Base-by-base conservation (phyloP, 2,113 vertebrate species). In the Cryptomyrus ogoouensis region DNA sequence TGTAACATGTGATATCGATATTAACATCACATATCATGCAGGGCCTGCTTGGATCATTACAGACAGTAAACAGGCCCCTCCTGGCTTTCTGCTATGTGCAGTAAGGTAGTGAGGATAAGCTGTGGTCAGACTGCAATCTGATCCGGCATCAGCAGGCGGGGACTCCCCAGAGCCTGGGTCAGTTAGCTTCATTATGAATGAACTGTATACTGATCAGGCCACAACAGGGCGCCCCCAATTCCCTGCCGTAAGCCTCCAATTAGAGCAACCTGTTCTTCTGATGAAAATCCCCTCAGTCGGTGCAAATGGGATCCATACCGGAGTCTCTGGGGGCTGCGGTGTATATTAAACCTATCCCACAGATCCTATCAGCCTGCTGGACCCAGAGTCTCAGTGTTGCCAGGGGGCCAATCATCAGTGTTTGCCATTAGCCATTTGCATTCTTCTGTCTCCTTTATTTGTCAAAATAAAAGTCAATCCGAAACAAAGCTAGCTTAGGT, bases 231-330 rank as follows among this genome's bases (percentile, higher is more conserved):
- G 39, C 62, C 49, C 49, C 31, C 27, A 91, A 92, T 94, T 93
- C 94, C 91, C 80, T 91, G 90, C 93, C 93, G 92, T 94, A 93
- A 93, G 93, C 93, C 95, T 91, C 93, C 95, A 95, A 94, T 96
- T 96, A 96, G 93, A 93, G 91, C 84, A 91, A 91, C 91, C 93
- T 27, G 91, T 87, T 91, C 92, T 95, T 93, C 93, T 93, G 92
- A 92, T 90, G 84, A 86, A 89, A 52, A 91, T 89, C 92, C 92
- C 92, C 91, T 91, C 94, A 93, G 91, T 88, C 70, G 93, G 88
- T 89, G 91, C 90, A 84, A 91, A 70, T 91, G 92, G 91, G 91
- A 94, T 95, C 93, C 93, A 94, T 94, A 92, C 92, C 88, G 91
- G 91, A 91, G 92, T 94, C 93, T 92, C 93, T 83, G 77, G 92